Evolutionary conservation across 2,888 invertebrate species (phyloP), one percentile per base, ranked within the genome.

Genomic region (Pecten maximus): DNA sequence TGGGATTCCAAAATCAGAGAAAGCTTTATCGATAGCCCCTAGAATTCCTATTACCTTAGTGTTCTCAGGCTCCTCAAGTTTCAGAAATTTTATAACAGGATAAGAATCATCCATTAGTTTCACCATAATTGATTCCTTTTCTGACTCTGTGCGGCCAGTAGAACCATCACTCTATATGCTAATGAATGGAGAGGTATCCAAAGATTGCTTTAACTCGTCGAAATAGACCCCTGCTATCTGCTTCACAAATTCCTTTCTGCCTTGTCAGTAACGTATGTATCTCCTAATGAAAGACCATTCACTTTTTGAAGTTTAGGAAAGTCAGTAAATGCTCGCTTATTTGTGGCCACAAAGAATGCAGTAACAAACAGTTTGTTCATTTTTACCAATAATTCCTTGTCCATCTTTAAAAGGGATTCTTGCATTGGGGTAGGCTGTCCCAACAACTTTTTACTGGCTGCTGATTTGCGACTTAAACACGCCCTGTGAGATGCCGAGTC

Each of bases 101-200:
- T n/a, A n/a, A n/a, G n/a, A n/a, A n/a, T n/a, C n/a, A n/a, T n/a
- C n/a, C 60, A 90, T 88, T 44, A 87, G 44, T 40, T 89, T 89
- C n/a, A 89, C 89, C 4, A 90, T 28, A n/a, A 91, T 87, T 1
- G 88, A 40, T 87, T 92, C 91, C 87, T 92, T 89, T 6, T 44
- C 44, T 44, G 12, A 44, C 44, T 44, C 44, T 6, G 44, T 44
- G 44, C 44, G 54, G 90, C 92, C n/a, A 44, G 92, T 91, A 15
- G 91, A 90, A 0, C 91, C 91, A 89, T 92, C 91, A 90, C 92
- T 91, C 50, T 91, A 92, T 16, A 92, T 88, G 54, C 90, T 91
- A 40, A 92, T 91, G 54, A 90, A 91, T 87, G 90, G 50, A 40
- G 89, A 88, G 16, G 90, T 54, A 3, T 92, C 74, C 40, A 92